Evolutionary conservation across 2,113 vertebrate species (phyloP), one percentile per base, ranked within the genome.

Genomic region (Scomber scombrus): DNA sequence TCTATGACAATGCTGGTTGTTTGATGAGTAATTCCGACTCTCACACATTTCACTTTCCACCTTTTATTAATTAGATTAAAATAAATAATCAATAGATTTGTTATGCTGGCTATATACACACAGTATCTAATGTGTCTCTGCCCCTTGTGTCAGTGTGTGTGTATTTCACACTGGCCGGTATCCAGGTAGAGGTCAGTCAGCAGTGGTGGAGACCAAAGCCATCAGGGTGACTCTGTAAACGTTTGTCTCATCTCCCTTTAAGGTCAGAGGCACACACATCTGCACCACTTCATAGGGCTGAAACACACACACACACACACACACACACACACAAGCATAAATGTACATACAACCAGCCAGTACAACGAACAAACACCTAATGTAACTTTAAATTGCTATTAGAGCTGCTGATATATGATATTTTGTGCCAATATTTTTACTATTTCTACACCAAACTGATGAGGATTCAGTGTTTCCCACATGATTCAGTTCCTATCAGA

Each of bases 201-300:
- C 34, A 4, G 81, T 15, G 16, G 31, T 21, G 26, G 79, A 88
- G 16, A 88, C 81, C 52, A 67, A 57, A 45, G 94, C 94, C 82
- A 93, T 82, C 57, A 96, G 63, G 34, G 87, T 94, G 76, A 96
- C 89, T 0, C 55, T 94, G 93, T 97, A 97, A 40, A 91, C 88
- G 11, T 93, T 95, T 0, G 90, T 96, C 46, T 96, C 19, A 0
- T 96, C 94, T 0, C 96, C 94, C 87, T 84, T 96, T 46, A 98
- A 62, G 26, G 94, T 95, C 71, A 99, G 94, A 50, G 94, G 74
- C 62, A 94, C 90, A 11, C 95, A 93, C 55, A 86, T 90, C 6
- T 92, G 87, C 11, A 94, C 91, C 2, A 96, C 94, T 2, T 96
- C 93, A 58, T 91, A 86, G 0, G 91, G 95, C 98, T 99, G 85